phyloP scores from a whole-genome alignment of 1,140 invertebrate genomes.

The Alviniconcha marisindica region DNA sequence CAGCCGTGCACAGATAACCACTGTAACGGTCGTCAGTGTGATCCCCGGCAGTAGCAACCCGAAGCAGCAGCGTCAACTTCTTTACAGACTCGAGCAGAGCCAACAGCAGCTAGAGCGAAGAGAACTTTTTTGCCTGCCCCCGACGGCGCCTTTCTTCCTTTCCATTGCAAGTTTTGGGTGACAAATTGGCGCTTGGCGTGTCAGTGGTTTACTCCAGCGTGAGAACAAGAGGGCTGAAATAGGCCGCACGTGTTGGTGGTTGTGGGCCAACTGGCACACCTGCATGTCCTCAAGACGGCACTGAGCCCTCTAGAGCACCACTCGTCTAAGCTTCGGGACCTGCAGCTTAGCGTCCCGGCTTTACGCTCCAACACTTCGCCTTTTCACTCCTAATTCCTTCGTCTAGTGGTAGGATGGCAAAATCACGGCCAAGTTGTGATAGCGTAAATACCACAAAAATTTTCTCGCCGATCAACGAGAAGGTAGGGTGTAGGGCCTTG shows the following conservation, averaged over 20 bases:
- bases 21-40: too few relatives aligned
- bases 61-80: too few relatives aligned
- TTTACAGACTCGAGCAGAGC: too few relatives aligned
- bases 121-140: too few relatives aligned
- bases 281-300: neutral
- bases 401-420: neutral
- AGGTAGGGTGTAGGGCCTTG: neutral
- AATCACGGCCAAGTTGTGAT: neutral
- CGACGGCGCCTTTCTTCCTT: neutral
- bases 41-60: too few relatives aligned
- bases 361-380: constrained; percentile 27
- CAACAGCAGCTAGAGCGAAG: too few relatives aligned
- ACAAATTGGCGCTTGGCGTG: neutral
- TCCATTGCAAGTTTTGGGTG: too few relatives aligned
- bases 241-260: neutral
- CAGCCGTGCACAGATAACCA: too few relatives aligned
- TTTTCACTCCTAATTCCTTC: constrained; percentile 7
- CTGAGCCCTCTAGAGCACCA: neutral
- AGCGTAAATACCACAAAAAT: neutral
- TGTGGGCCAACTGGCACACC: neutral
- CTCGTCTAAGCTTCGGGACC: neutral
- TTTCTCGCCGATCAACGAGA: too few relatives aligned
- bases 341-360: constrained; percentile 7
- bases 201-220: too few relatives aligned
- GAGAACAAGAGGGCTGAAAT: neutral